Evolutionary conservation across 2,797 vertebrate genomes (phyloP), one percentile per base, ranked within the genome.

Genomic region (Adelosebastes latens): DNA sequence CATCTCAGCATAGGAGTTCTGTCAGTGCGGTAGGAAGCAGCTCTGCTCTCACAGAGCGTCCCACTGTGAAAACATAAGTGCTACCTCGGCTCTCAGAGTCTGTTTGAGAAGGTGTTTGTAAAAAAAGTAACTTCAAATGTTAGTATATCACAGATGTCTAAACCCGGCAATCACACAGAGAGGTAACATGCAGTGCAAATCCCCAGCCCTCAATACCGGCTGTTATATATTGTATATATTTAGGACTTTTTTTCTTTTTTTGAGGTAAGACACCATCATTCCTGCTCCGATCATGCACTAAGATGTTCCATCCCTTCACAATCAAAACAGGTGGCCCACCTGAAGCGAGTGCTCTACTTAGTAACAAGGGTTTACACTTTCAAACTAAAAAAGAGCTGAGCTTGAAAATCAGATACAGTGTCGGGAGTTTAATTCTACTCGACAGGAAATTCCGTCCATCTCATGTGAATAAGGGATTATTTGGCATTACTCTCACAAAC

Each of bases 401-500:
- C 27, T 55, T 65, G 5, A 60, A 62, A 75, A 36, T 61, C 24
- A 75, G 36, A 71, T 27, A 49, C n/a, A 34, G 7, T 27, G 24
- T 65, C 2, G 5, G 32, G 24, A 63, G 10, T 80, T 67, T 58
- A 25, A 52, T 77, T 80, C 24, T 42, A 39, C 46, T 49, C 20
- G 34, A 36, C 20, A 58, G 10, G 5, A 61, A 72, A 75, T 8
- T 70, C 70, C 1, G 79, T 82, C 64, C 13, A 34, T 85, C 70
- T 79, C 20, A 70, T 77, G 55, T 56, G 74, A 87, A 83, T 24
- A 81, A 74, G 61, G 79, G 59, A 88, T 85, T 76, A 81, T 92
- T 95, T 78, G 52, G 93, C 96, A 96, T 96, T 94, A 79, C 93
- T 92, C 91, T 92, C 94, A 73, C 88, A 96, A 95, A 95, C 94